These are phyloP conservation scores for Phalacrocorax pelagicus DNA, from an alignment of 2,113 vertebrate species.

Conservation along the genomic window DNA sequence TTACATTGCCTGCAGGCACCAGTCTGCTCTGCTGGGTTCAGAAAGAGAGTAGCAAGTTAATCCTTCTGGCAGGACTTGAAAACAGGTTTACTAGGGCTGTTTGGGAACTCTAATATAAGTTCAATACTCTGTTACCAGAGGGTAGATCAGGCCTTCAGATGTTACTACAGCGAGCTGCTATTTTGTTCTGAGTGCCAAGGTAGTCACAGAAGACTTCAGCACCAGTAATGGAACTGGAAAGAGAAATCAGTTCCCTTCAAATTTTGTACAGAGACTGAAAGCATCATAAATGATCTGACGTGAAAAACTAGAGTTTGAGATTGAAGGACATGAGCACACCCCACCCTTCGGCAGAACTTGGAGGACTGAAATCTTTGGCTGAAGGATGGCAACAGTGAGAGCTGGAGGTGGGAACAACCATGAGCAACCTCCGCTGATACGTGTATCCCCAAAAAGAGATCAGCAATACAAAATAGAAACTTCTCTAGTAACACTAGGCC, in stretches of 20 bases:
- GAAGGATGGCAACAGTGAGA: not conserved
- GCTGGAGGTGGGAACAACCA: not conserved
- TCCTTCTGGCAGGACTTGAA: not conserved
- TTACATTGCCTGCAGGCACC: not conserved
- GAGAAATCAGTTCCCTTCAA: not conserved
- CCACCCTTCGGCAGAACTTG: not conserved
- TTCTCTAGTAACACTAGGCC: not conserved
- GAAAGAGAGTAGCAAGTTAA: not conserved
- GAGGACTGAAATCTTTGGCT: not conserved
- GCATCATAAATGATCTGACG: not conserved
- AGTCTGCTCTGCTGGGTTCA: not conserved
- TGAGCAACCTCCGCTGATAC: not conserved
- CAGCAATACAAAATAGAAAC: not conserved
- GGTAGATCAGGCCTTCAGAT: not conserved
- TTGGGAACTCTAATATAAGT: not conserved
- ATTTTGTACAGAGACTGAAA: not conserved
- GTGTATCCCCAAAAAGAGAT: not conserved
- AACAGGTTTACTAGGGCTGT: not conserved
- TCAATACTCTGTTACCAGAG: not conserved
- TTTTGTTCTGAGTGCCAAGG: not conserved
- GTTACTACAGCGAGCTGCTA: rapidly evolving
- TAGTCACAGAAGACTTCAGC: not conserved
- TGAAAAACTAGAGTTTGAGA: not conserved
- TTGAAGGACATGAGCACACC: not conserved
- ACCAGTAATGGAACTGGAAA: not conserved